These are phyloP conservation scores for Nasonovia ribisnigri DNA, from an alignment of 2,888 invertebrate genomes.

Conservation along the genomic window DNA sequence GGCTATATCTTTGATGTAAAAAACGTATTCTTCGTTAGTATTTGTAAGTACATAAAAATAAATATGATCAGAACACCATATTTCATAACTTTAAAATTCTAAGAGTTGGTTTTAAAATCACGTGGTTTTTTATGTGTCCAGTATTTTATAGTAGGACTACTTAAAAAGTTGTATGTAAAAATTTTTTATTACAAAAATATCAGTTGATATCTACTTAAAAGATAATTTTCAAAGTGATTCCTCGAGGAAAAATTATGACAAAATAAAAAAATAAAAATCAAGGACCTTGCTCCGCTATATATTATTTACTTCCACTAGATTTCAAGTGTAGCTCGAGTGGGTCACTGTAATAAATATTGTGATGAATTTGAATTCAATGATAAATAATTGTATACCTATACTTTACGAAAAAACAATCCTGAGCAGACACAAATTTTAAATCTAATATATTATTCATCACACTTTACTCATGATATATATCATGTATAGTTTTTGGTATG, in stretches of 20 bases:
- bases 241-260: neutral
- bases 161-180: neutral
- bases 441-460: neutral
- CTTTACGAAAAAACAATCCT: neutral
- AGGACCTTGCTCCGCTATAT: neutral
- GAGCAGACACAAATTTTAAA: neutral
- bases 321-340: neutral
- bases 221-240: neutral
- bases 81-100: neutral
- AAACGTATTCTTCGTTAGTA: neutral
- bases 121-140: neutral
- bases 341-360: neutral
- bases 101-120: slow-evolving; percentile 5
- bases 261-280: neutral
- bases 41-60: neutral
- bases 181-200: neutral
- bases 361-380: neutral
- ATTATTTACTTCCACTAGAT: neutral
- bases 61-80: neutral
- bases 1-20: neutral
- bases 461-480: neutral
- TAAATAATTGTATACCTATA: neutral
- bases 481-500: neutral
- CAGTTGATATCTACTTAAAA: neutral
- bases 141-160: neutral